phyloP scores from a whole-genome alignment of 2,797 vertebrate species.

The Anguilla pacifica region DNA sequence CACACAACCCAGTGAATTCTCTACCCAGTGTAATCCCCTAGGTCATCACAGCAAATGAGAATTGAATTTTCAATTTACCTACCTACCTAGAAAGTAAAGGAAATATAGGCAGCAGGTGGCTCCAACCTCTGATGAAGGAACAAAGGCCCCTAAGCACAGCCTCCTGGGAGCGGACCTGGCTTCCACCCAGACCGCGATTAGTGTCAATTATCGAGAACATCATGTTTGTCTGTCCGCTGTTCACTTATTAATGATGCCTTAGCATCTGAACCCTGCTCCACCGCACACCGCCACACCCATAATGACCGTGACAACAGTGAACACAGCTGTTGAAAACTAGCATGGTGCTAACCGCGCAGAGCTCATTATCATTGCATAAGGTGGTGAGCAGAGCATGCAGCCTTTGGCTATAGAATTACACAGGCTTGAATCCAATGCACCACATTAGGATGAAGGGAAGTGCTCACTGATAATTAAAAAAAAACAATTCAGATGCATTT shows the following conservation, averaged over 20 bases:
- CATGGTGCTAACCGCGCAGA: conserved; percentile 19
- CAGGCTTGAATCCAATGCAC: background rate
- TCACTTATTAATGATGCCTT: conserved; percentile 5
- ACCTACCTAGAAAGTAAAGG: background rate
- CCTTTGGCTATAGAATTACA: conserved; percentile 16
- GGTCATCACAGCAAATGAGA: background rate
- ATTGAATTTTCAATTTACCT: background rate
- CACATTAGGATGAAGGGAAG: background rate
- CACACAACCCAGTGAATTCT: background rate
- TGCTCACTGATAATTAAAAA: background rate
- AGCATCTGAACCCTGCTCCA: background rate
- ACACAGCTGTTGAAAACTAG: conserved; percentile 29
- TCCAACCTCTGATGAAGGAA: background rate
- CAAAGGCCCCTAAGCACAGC: background rate
- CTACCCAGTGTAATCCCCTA: background rate
- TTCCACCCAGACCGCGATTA: background rate
- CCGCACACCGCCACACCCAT: background rate
- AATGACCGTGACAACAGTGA: conserved; percentile 21
- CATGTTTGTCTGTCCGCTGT: conserved; percentile 8
- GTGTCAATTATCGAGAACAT: background rate
- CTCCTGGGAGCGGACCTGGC: background rate
- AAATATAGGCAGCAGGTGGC: background rate
- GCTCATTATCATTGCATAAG: conserved; percentile 37
- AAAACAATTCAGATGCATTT: background rate
- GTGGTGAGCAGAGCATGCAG: conserved; percentile 11